Percentiles rank a stretch among this genome's conserved stretches.
These are phyloP conservation scores for Naso thynnoides DNA, from an alignment of 2,797 vertebrate species.

Conservation along the genomic window DNA sequence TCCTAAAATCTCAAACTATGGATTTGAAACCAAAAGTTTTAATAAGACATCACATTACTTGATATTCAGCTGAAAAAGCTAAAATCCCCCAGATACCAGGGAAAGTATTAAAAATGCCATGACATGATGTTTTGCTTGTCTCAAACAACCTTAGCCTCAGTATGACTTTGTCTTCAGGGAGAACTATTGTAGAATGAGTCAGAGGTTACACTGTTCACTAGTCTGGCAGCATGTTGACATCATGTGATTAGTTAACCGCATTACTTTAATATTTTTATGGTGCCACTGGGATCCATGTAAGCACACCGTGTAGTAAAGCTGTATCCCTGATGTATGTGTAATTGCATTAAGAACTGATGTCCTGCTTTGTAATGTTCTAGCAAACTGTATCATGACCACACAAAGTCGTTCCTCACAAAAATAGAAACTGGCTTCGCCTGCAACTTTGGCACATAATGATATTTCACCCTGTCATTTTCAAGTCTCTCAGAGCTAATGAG, in stretches of 20 bases:
- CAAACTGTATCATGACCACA: slow-evolving; percentile 43
- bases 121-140: slow-evolving; percentile 9
- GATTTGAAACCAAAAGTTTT: neutral
- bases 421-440: slow-evolving; percentile 60
- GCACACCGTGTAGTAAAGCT: slow-evolving; percentile 20
- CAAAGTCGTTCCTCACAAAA: slow-evolving; percentile 51
- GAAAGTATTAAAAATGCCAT: slow-evolving; percentile 7
- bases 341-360: slow-evolving; percentile 57
- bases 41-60: neutral
- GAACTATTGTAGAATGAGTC: slow-evolving; percentile 27
- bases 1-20: neutral
- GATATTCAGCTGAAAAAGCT: neutral
- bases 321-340: slow-evolving; percentile 61
- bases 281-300: slow-evolving; percentile 45
- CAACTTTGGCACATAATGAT: slow-evolving; percentile 51
- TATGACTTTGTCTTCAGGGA: slow-evolving; percentile 19
- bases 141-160: slow-evolving; percentile 6
- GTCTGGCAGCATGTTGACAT: slow-evolving; percentile 52
- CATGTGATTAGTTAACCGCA: slow-evolving; percentile 63
- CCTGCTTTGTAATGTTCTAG: slow-evolving; percentile 42
- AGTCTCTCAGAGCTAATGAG: slow-evolving; percentile 53
- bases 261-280: slow-evolving; percentile 69
- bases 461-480: slow-evolving; percentile 61
- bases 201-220: slow-evolving; percentile 20
- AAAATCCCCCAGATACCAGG: neutral